These are phyloP conservation scores for Brachionus plicatilis DNA, from an alignment of 1,140 invertebrate species.

Conservation along the genomic window DNA sequence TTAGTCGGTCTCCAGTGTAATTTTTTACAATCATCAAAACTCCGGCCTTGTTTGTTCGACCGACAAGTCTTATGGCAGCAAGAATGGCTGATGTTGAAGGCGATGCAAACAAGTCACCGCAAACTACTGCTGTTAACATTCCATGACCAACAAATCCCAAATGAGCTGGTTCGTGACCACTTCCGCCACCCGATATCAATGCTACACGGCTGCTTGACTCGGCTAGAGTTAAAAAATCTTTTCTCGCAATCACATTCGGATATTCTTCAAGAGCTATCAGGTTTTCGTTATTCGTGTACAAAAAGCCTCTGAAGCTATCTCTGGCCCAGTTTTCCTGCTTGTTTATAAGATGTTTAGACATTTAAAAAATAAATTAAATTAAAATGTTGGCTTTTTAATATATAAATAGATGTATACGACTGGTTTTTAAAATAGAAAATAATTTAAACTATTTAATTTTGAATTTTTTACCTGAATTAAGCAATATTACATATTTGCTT, in stretches of 20 bases:
- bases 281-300: constrained; percentile 62
- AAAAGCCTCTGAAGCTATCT: constrained; percentile 65
- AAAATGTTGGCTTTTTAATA: neutral
- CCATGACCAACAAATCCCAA: constrained; percentile 73
- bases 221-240: constrained; percentile 58
- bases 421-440: neutral
- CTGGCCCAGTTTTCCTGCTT: constrained; percentile 63
- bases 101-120: constrained; percentile 72
- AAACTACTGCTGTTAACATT: constrained; percentile 69
- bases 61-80: constrained; percentile 63
- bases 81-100: constrained; percentile 67
- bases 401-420: neutral
- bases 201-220: constrained; percentile 61
- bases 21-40: constrained; percentile 62
- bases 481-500: neutral
- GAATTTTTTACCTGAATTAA: neutral
- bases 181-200: constrained; percentile 69
- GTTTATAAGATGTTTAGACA: constrained; percentile 67
- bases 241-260: constrained; percentile 59
- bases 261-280: constrained; percentile 60
- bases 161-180: constrained; percentile 76
- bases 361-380: constrained; percentile 41
- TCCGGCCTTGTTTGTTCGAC: constrained; percentile 45
- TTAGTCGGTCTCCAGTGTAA: constrained; percentile 79
- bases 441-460: neutral